Evolutionary conservation across 2,113 vertebrate genomes (phyloP).

Genomic region (Otocyon megalotis): DNA sequence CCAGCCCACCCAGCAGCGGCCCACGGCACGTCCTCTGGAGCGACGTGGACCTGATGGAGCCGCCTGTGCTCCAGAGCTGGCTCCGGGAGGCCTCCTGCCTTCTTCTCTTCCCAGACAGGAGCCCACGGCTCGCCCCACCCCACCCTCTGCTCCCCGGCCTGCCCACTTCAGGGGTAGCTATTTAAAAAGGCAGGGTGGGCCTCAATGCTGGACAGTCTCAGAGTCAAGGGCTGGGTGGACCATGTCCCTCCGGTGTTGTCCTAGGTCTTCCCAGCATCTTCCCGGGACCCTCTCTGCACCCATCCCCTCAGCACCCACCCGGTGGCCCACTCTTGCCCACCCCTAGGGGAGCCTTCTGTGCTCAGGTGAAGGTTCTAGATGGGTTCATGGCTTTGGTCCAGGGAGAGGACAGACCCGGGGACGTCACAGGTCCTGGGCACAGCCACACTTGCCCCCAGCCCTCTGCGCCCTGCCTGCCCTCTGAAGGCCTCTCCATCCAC

Average conservation of each 20-base stretch:
- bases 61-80: background rate
- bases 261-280: background rate
- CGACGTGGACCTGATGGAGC: background rate
- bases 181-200: background rate
- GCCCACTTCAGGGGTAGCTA: background rate
- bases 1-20: background rate
- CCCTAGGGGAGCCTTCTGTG: background rate
- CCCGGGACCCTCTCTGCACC: background rate
- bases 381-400: background rate
- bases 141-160: too few species aligned
- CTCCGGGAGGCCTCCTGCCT: background rate
- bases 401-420: background rate
- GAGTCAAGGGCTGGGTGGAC: background rate
- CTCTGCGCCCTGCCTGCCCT: background rate
- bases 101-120: background rate
- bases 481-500: too few species aligned
- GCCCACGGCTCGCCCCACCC: background rate
- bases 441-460: background rate
- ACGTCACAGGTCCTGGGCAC: background rate
- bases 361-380: background rate
- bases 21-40: rapidly evolving
- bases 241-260: background rate
- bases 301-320: background rate
- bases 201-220: background rate
- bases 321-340: too few species aligned